A percentile compares a stretch with the other conserved stretches of the same genome.
Conservation (phyloP, 2,888 invertebrate species). For the Epistrophella euchroma region DNA sequence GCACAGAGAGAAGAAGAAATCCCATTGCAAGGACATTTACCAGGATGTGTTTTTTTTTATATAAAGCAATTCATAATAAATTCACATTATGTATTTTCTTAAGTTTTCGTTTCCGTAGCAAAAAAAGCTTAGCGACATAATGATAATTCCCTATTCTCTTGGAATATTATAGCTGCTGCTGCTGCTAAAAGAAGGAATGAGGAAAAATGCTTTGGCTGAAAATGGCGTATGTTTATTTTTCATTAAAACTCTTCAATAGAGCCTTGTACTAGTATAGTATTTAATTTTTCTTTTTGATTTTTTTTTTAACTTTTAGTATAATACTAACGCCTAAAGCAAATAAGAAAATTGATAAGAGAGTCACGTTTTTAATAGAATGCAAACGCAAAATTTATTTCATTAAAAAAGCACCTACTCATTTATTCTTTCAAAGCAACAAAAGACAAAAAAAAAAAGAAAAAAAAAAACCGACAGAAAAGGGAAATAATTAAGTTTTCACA, state of each 20-base stretch:
- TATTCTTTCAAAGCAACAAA: slow-evolving; percentile 27
- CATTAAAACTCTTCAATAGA: slow-evolving; percentile 66
- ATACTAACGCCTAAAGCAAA: slow-evolving; percentile 54
- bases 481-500: slow-evolving; percentile 63
- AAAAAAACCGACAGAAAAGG: slow-evolving; percentile 32
- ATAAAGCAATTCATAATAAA: slow-evolving; percentile 39
- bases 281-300: slow-evolving; percentile 40
- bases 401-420: slow-evolving; percentile 56
- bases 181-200: background rate
- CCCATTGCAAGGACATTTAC: slow-evolving; percentile 39
- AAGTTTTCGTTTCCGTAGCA: slow-evolving; percentile 40
- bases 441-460: background rate
- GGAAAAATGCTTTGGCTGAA: slow-evolving; percentile 34
- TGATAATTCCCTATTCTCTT: slow-evolving; percentile 46
- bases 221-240: slow-evolving; percentile 66
- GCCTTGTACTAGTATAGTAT: slow-evolving; percentile 39
- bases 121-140: slow-evolving; percentile 50
- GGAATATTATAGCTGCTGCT: background rate
- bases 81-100: slow-evolving; percentile 48
- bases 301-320: slow-evolving; percentile 26
- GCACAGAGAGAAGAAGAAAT: slow-evolving; percentile 14
- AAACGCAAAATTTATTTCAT: slow-evolving; percentile 63
- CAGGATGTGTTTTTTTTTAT: slow-evolving; percentile 23
- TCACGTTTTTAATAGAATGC: slow-evolving; percentile 72
- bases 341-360: slow-evolving; percentile 62